A percentile compares a stretch with the other conserved stretches of the same genome.
phyloP scores from a whole-genome alignment of 2,888 invertebrate species.

The Geotrupes spiniger region DNA sequence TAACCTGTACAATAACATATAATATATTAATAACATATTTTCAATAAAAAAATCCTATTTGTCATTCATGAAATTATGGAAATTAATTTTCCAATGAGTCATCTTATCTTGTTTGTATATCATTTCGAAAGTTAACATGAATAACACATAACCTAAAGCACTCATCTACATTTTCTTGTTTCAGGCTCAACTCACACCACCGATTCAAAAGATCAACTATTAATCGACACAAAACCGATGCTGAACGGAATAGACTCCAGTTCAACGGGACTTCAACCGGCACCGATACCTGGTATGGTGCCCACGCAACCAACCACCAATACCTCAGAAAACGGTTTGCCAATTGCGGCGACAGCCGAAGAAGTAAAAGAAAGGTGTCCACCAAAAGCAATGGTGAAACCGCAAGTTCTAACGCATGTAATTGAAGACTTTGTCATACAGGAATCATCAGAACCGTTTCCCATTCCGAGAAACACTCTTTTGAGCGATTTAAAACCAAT shows the following conservation, averaged over 20 bases:
- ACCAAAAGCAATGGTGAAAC: slow-evolving; percentile 91
- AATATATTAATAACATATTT: too few species aligned
- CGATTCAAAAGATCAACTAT: slow-evolving; percentile 3
- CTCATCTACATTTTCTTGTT: not conserved
- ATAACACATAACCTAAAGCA: too few species aligned
- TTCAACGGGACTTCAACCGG: slow-evolving; percentile 37
- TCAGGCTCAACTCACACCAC: not conserved
- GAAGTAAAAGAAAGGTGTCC: slow-evolving; percentile 55
- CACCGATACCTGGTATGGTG: slow-evolving; percentile 46
- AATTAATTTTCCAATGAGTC: not conserved
- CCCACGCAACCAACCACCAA: slow-evolving; percentile 37
- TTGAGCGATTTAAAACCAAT: slow-evolving; percentile 47
- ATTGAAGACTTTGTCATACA: slow-evolving; percentile 97
- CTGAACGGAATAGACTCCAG: slow-evolving; percentile 31
- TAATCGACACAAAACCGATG: slow-evolving; percentile 26
- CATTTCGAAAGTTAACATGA: not conserved
- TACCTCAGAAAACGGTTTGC: slow-evolving; percentile 40
- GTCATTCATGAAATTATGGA: too few species aligned
- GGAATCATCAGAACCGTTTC: slow-evolving; percentile 89
- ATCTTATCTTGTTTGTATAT: not conserved
- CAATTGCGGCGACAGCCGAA: slow-evolving; percentile 46
- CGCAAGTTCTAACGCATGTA: slow-evolving; percentile 92
- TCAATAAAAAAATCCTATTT: too few species aligned
- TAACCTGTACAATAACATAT: too few species aligned
- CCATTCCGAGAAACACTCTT: slow-evolving; percentile 60